Conservation (phyloP, 1,140 invertebrate genomes). For the Papilio helenus region DNA sequence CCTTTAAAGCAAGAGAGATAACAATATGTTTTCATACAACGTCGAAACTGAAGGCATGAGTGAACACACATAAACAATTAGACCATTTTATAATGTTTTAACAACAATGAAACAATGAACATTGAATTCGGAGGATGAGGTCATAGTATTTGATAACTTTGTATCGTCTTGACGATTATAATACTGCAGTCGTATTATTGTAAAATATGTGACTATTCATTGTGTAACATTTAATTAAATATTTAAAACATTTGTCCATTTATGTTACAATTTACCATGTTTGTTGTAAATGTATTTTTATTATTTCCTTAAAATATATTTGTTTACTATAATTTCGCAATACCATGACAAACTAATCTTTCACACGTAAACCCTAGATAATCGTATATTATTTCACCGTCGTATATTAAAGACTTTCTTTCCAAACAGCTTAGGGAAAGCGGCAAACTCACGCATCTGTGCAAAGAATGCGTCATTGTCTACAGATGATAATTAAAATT, state of each 20-base stretch:
- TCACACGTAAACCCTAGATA: not conserved
- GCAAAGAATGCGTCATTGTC: slow-evolving; percentile 26
- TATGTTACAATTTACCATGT: not conserved
- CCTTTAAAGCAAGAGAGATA: not conserved
- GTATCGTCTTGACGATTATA: not conserved
- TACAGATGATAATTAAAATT: not conserved
- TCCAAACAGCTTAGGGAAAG: slow-evolving; percentile 30
- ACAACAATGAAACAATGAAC: slow-evolving; percentile 13
- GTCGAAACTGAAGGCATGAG: not conserved
- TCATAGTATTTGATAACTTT: not conserved
- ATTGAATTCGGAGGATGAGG: not conserved
- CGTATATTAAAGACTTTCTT: slow-evolving; percentile 25
- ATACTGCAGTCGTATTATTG: not conserved
- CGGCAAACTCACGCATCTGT: slow-evolving; percentile 21
- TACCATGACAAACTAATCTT: not conserved
- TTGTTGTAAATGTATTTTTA: not conserved
- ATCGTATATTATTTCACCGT: not conserved
- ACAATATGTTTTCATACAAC: not conserved
- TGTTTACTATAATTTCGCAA: not conserved
- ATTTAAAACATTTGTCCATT: not conserved
- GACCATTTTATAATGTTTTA: not conserved
- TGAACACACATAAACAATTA: not conserved
- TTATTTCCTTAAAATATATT: not conserved
- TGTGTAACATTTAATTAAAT: not conserved
- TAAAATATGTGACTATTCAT: not conserved